Percentiles rank a stretch among this genome's conserved stretches.
Evolutionary conservation across 2,888 invertebrate genomes (phyloP).

Genomic region (Buathra laborator): DNA sequence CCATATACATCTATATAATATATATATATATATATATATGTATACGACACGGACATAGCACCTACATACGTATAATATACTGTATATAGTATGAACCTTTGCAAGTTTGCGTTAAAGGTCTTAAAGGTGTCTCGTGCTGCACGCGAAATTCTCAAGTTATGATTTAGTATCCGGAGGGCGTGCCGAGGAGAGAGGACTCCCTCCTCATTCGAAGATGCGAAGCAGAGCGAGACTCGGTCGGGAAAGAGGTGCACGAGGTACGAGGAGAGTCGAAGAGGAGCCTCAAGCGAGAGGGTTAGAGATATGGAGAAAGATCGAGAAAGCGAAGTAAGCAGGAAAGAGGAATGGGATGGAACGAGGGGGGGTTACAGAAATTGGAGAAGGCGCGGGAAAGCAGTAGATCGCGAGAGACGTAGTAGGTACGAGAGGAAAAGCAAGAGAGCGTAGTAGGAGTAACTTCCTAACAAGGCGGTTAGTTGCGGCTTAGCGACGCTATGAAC

Average conservation of each 20-base stretch:
- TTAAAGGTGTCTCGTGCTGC: conserved; percentile 79
- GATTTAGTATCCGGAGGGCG: conserved; percentile 80
- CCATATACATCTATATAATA: conserved; percentile 18
- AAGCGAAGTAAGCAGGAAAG: conserved; percentile 61
- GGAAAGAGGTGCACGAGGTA: conserved; percentile 40
- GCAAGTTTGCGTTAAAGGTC: conserved; percentile 79
- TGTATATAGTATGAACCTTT: conserved; percentile 18
- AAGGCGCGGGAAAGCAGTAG: conserved; percentile 68
- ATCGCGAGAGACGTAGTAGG: conserved; percentile 61
- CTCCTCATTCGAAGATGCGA: conserved; percentile 36
- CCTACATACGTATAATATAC: conserved; percentile 30
- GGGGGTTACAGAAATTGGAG: conserved; percentile 66
- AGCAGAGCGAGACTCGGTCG: conserved; percentile 54
- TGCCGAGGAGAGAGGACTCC: conserved; percentile 60
- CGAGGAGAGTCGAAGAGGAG: conserved; percentile 47
- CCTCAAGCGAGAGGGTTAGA: conserved; percentile 39
- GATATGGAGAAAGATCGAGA: conserved; percentile 52
- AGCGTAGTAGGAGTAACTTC: conserved; percentile 80
- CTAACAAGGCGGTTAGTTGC: conserved; percentile 84
- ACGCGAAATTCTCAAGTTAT: conserved; percentile 84
- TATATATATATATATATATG: conserved; percentile 26
- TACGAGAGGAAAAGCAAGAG: conserved; percentile 68
- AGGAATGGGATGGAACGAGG: conserved; percentile 62
- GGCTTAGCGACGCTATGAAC: conserved; percentile 82
- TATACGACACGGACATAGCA: conserved; percentile 26